These are phyloP conservation scores for Zaprionus ghesquierei DNA, from an alignment of 1,140 invertebrate genomes.

Conservation along the genomic window DNA sequence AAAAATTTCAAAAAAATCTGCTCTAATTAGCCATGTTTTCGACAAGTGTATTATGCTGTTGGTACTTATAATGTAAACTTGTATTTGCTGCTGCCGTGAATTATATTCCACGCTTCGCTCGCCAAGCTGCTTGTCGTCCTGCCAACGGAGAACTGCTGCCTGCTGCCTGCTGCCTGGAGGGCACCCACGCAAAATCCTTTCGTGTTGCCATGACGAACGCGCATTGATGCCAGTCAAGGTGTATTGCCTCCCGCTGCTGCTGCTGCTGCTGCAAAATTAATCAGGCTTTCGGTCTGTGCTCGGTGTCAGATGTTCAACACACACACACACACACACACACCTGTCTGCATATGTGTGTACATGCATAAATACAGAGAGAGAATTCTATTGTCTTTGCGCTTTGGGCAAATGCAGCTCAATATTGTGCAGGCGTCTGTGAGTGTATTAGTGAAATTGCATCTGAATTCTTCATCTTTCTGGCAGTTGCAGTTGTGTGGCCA, in stretches of 20 bases:
- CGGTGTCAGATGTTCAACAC: neutral
- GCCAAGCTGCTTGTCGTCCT: constrained; percentile 23
- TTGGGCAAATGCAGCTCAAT: constrained; percentile 8
- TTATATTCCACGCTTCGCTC: constrained; percentile 14
- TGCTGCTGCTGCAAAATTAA: constrained; percentile 30
- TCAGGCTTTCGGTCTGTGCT: constrained; percentile 11
- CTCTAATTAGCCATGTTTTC: neutral
- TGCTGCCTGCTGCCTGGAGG: neutral
- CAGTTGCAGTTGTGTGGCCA: constrained; percentile 20
- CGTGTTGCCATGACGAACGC: constrained; percentile 18
- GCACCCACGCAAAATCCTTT: constrained; percentile 32
- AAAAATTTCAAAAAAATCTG: too few relatives aligned
- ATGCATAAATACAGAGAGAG: neutral
- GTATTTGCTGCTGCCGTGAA: constrained; percentile 3
- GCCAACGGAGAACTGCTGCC: too few relatives aligned
- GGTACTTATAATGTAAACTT: constrained; percentile 5
- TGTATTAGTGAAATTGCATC: constrained; percentile 13
- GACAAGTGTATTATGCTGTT: constrained; percentile 13
- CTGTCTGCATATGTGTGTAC: neutral
- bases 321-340: neutral
- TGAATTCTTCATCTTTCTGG: constrained; percentile 3
- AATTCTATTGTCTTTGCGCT: constrained; percentile 34
- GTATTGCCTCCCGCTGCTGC: neutral
- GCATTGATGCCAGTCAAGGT: neutral
- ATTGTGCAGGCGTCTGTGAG: neutral